These are phyloP conservation scores for Deroplatys truncata DNA, from an alignment of 2,888 invertebrate genomes.

Conservation along the genomic window DNA sequence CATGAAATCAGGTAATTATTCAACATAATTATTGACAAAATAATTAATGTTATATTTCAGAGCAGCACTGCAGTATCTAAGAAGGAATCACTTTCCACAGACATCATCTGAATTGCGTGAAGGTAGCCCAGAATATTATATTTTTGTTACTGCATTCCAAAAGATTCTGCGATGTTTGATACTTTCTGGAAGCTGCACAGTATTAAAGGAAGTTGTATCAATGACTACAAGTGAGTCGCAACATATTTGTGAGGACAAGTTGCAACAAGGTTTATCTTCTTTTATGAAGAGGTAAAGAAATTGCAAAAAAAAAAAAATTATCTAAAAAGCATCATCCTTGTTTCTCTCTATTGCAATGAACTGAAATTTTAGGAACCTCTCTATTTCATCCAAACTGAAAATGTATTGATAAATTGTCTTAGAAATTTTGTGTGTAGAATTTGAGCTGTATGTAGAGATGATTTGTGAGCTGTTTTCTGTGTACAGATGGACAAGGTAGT, in stretches of 20 bases:
- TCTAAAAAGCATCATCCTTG: too few species aligned
- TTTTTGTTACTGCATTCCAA: conserved; percentile 20
- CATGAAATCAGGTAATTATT: too few species aligned
- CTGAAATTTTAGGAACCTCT: too few species aligned
- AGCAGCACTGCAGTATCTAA: conserved; percentile 17
- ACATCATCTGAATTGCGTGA: conserved; percentile 11
- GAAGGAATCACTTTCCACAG: conserved; percentile 22
- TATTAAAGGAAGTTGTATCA: conserved; percentile 23
- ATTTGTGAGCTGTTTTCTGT: too few species aligned
- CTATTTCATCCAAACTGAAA: too few species aligned
- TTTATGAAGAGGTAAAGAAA: conserved; percentile 25
- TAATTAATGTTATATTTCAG: background rate
- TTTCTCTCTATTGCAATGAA: too few species aligned
- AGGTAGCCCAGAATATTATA: background rate
- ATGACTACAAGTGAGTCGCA: conserved; percentile 19
- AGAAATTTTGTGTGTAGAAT: too few species aligned
- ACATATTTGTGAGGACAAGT: conserved; percentile 19
- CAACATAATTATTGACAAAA: too few species aligned
- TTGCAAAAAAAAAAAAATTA: background rate
- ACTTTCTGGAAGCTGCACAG: conserved; percentile 17
- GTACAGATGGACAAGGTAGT: too few species aligned
- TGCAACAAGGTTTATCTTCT: conserved; percentile 19
- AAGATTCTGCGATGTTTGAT: conserved; percentile 29
- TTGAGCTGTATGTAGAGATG: too few species aligned
- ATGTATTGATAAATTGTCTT: too few species aligned